Evolutionary conservation across 1,140 invertebrate species (phyloP), one percentile per base, ranked within the genome.

Genomic region (Zaprionus kolodkinae): DNA sequence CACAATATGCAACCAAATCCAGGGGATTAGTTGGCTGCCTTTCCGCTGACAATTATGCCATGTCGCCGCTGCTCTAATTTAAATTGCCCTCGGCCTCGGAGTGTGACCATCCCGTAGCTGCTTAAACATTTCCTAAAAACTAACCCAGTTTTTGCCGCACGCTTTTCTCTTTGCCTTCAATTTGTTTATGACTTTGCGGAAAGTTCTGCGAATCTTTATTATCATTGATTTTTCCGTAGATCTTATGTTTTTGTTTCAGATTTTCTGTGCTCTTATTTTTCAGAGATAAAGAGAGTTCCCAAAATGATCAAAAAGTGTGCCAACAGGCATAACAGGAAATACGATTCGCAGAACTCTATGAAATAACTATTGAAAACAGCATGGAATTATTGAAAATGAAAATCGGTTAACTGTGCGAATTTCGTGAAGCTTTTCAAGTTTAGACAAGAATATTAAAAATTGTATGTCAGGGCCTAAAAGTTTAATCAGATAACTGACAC

Each of bases 31-130:
- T 67, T 63, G 54, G 52, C 65, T 45, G 50, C 27, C 21, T 55
- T 75, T 75, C 79, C 55, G 75, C 55, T 72, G 68, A 68, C 87
- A 81, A 75, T 81, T 78, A 76, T 64, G 35, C 38, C 5, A n/a
- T 74, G 79, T 80, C 73, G 79, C 78, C 79, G 38, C 63, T 80
- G 85, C 85, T 85, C 85, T 89, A 89, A 85, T 88, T 88, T 88
- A 85, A 89, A 84, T 89, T 70, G 54, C 64, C 55, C 61, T 13
- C 27, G 45, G 11, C 40, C 40, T 59, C 56, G 67, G 54, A 64
- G 33, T n/a, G 35, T 63, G 25, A 0, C 25, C 25, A 12, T 48
- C 43, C 36, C 35, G 27, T 21, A 50, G 65, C 81, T 86, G 79
- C 81, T 65, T 69, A 65, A 76, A 85, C 71, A 59, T 73, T 89